phyloP scores from a whole-genome alignment of 2,113 vertebrate genomes.

The Thryonomys swinderianus region DNA sequence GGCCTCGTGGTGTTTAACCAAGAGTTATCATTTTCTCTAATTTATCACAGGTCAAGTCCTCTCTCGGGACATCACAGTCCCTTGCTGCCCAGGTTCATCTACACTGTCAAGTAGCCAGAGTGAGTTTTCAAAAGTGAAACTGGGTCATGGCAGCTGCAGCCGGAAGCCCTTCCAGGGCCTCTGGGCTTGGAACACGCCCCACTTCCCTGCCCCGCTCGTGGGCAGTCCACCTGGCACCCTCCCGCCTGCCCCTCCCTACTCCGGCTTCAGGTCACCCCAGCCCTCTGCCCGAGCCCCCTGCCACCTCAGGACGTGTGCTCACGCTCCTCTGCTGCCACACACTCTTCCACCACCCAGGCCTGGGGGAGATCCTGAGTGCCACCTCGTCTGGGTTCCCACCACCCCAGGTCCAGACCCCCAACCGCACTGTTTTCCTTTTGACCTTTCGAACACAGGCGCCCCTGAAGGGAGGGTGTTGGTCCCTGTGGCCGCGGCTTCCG shows the following conservation, averaged over 20 bases:
- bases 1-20: background rate
- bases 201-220: background rate
- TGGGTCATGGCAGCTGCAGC: too few relatives aligned
- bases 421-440: background rate
- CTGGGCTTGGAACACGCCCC: background rate
- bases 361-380: background rate
- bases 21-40: background rate
- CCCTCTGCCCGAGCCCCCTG: background rate
- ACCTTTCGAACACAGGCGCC: background rate
- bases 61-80: background rate
- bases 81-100: fast-evolving
- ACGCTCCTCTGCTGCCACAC: fast-evolving
- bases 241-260: too few relatives aligned
- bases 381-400: background rate
- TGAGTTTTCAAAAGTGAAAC: background rate
- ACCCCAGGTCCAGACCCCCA: fast-evolving
- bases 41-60: background rate
- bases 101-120: background rate
- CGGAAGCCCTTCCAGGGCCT: background rate
- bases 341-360: background rate
- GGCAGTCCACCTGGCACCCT: background rate
- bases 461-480: background rate
- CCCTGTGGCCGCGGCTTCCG: background rate
- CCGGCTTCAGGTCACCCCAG: background rate
- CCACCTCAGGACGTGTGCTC: background rate